Evolutionary conservation across 2,888 invertebrate species (phyloP).

Genomic region (Nephrotoma appendiculata): DNA sequence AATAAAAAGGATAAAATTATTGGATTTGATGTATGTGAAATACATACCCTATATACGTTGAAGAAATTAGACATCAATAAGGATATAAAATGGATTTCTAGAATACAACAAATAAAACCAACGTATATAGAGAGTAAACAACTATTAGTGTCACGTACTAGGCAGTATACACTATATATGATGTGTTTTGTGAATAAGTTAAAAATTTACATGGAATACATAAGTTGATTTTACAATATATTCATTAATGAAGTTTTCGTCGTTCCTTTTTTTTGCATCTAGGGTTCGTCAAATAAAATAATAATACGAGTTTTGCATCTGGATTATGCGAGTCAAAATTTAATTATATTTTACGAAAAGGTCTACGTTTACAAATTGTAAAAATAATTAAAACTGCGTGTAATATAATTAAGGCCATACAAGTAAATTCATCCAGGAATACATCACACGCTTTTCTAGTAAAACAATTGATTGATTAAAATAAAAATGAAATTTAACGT

Average conservation of each 20-base stretch:
- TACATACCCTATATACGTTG: neutral
- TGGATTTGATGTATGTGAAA: neutral
- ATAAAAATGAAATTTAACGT: neutral
- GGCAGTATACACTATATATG: neutral
- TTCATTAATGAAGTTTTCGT: neutral
- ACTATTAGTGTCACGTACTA: neutral
- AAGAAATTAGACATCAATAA: neutral
- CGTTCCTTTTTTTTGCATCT: neutral
- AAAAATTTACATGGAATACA: neutral
- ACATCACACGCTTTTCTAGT: neutral
- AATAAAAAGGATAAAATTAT: neutral
- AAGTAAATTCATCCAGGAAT: neutral
- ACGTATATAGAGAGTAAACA: neutral
- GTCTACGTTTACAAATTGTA: no score
- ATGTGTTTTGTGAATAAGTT: neutral
- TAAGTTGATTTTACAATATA: neutral
- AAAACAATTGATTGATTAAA: neutral
- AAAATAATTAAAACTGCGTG: neutral
- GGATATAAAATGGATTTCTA: neutral
- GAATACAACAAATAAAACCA: neutral
- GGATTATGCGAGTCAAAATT: neutral
- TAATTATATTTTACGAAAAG: neutral
- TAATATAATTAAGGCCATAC: neutral
- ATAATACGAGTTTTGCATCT: neutral
- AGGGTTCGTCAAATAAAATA: neutral